These are phyloP conservation scores for Diarsia mendica DNA, from an alignment of 2,888 invertebrate genomes.

Conservation along the genomic window DNA sequence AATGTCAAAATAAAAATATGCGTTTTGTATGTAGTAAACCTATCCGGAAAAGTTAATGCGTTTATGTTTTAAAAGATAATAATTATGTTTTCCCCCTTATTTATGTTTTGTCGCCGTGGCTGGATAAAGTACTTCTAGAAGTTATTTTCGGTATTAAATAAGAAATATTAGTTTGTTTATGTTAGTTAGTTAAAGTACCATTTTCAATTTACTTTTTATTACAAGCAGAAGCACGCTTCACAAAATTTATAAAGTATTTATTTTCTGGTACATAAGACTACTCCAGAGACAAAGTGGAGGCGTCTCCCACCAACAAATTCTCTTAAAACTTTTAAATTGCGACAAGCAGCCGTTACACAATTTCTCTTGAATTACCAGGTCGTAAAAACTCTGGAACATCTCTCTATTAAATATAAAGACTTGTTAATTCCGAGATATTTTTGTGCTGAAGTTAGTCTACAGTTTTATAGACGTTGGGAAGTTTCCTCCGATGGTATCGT, in stretches of 20 bases:
- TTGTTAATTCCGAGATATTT: constrained; percentile 63
- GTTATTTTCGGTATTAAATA: background rate
- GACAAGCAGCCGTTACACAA: constrained; percentile 64
- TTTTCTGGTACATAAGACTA: constrained; percentile 24
- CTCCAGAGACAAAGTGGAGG: constrained; percentile 35
- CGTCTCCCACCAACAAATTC: constrained; percentile 42
- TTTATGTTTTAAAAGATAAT: too few species aligned
- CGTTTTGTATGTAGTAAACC: background rate
- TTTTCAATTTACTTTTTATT: constrained; percentile 32
- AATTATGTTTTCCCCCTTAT: too few species aligned
- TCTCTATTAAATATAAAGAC: constrained; percentile 62
- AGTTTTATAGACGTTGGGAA: constrained; percentile 59
- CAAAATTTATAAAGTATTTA: constrained; percentile 45
- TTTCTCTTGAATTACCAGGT: constrained; percentile 61
- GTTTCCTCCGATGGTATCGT: constrained; percentile 61
- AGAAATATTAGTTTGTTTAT: background rate
- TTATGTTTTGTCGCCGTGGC: background rate
- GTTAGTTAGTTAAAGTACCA: background rate
- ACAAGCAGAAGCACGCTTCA: constrained; percentile 6
- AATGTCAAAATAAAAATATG: background rate
- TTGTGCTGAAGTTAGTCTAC: constrained; percentile 52
- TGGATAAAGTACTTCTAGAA: background rate
- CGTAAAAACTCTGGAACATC: constrained; percentile 59
- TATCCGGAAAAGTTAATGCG: background rate
- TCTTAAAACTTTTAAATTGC: constrained; percentile 60